phyloP scores from a whole-genome alignment of 2,797 vertebrate species.

The Muscicapa comitata region DNA sequence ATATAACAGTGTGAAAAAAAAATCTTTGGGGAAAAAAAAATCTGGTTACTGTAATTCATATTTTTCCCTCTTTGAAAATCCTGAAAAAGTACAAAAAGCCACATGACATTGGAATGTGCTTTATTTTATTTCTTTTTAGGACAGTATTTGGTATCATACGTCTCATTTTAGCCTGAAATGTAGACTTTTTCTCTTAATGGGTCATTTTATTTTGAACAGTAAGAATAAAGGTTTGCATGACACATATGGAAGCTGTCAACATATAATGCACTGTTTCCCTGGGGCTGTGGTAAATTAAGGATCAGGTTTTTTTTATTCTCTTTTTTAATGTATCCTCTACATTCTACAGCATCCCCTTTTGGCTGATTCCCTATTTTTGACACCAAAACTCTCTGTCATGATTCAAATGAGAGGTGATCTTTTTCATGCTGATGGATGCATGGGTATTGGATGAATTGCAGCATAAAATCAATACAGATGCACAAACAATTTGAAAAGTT shows the following conservation, averaged over 20 bases:
- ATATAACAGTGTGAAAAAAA: background rate
- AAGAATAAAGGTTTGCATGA: constrained; percentile 64
- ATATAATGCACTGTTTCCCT: constrained; percentile 49
- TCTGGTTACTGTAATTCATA: background rate
- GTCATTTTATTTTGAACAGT: constrained; percentile 47
- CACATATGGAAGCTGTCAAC: constrained; percentile 69
- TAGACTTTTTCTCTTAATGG: constrained; percentile 55
- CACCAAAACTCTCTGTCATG: constrained; percentile 13
- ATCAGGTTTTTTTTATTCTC: background rate
- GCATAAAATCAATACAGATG: constrained; percentile 44
- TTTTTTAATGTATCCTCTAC: constrained; percentile 31
- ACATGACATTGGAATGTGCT: constrained; percentile 27
- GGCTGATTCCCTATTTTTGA: constrained; percentile 8
- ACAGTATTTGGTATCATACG: constrained; percentile 47
- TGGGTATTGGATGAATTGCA: background rate
- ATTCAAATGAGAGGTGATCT: constrained; percentile 23
- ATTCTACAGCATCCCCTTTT: constrained; percentile 17
- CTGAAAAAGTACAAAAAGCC: constrained; percentile 32
- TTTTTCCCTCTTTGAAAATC: background rate
- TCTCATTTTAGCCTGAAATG: constrained; percentile 54
- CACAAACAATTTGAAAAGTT: constrained; percentile 28
- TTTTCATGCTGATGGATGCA: constrained; percentile 8
- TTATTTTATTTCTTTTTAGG: constrained; percentile 37
- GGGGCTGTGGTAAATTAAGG: constrained; percentile 47
- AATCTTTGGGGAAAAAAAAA: background rate